Evolutionary conservation across 2,113 vertebrate species (phyloP).

Genomic region (Corvus moneduloides): DNA sequence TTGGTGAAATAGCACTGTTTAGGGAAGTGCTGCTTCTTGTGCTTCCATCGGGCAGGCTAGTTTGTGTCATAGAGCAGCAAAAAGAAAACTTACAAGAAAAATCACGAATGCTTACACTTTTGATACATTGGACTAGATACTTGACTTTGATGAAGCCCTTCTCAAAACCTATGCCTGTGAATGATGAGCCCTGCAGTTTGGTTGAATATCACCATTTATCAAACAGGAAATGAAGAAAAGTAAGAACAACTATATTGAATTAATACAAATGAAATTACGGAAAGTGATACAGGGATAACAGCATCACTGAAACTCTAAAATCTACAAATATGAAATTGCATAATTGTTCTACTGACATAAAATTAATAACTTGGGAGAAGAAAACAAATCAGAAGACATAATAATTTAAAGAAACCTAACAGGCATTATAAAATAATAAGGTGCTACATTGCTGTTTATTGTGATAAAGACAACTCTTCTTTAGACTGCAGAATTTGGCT

Average conservation of each 20-base stretch:
- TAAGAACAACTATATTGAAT: conserved; percentile 3
- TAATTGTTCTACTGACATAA: background rate
- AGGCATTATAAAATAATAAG: background rate
- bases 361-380: background rate
- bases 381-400: background rate
- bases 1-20: background rate
- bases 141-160: conserved; percentile 38
- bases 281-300: background rate
- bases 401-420: background rate
- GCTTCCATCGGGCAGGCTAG: background rate
- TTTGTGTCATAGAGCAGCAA: background rate
- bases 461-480: background rate
- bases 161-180: background rate
- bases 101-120: background rate
- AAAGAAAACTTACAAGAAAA: conserved; percentile 5
- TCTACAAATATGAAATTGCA: background rate
- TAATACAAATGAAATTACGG: background rate
- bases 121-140: background rate
- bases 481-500: background rate
- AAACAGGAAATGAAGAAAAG: conserved; percentile 10
- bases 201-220: conserved; percentile 17
- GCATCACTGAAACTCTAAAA: background rate
- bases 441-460: background rate
- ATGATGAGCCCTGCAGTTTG: background rate
- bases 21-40: background rate